Evolutionary conservation across 2,888 invertebrate species (phyloP), one percentile per base, ranked within the genome.

Genomic region (Nemurella pictetii): DNA sequence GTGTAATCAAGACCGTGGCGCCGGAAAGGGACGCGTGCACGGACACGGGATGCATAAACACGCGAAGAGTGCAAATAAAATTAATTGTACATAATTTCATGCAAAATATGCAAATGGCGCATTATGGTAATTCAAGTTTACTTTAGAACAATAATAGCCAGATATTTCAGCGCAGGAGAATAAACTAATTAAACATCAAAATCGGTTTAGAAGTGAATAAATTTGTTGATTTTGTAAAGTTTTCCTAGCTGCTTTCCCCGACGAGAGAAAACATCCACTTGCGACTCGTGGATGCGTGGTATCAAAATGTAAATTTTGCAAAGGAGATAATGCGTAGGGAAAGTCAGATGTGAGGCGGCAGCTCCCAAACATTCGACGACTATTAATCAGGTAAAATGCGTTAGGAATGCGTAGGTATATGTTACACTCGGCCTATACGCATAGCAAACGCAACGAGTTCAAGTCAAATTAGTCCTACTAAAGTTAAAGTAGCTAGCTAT

Each of bases 181-280:
- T 75, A 27, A 26, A 28, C 75, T 75, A 75, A 75, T 75, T 75
- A 75, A 25, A 75, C 75, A 9, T 75, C 75, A 28, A 75, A 75
- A 75, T 75, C 75, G 26, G 27, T 28, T 26, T 28, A 75, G 73
- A 75, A 55, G 55, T 55, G 55, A 55, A 55, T 55, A 55, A 55
- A 75, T 75, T 75, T 75, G 75, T 75, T 75, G 75, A 75, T 75
- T 75, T 75, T 75, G 75, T 75, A 75, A 27, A 75, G 28, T 75
- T 27, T 75, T 73, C 73, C 73, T 7, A 36, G 15, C 7, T 26
- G 26, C 75, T 27, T 75, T 9, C 26, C 12, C 55, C 26, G 26
- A 2, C 75, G 26, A 1, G 9, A n/a, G 28, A 75, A 75, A 28
- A 75, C 75, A 75, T 75, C 26, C 75, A 26, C 26, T 73, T 73